Percentiles rank a stretch among this genome's conserved stretches.
These are phyloP conservation scores for Pseudochromis fuscus DNA, from an alignment of 2,797 vertebrate species.

Conservation along the genomic window DNA sequence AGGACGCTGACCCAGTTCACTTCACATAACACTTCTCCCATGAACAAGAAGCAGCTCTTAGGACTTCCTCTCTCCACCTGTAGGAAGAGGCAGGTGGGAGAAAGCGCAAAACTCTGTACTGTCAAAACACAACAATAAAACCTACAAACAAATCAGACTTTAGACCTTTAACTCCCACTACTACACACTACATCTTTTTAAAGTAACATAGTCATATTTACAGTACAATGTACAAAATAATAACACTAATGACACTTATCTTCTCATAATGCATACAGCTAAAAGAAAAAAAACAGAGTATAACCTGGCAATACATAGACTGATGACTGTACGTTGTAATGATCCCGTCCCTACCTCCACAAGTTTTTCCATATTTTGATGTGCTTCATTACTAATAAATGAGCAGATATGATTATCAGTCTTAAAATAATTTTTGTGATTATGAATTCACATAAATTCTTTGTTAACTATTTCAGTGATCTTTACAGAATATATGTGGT, in stretches of 20 bases:
- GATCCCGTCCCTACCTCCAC: no score
- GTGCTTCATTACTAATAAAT: background rate
- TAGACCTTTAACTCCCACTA: background rate
- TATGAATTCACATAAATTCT: background rate
- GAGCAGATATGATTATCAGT: background rate
- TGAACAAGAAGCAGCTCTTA: constrained; percentile 96
- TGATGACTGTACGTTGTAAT: no score
- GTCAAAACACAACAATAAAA: background rate
- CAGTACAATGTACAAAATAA: no score
- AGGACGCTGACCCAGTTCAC: constrained; percentile 97
- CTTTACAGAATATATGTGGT: background rate
- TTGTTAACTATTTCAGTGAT: background rate
- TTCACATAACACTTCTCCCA: constrained; percentile 93
- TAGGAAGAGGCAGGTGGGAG: constrained; percentile 1
- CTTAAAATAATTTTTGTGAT: background rate
- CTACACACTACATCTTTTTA: no score
- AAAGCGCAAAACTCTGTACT: background rate
- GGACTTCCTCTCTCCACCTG: constrained; percentile 98
- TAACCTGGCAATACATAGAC: no score
- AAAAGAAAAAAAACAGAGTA: no score
- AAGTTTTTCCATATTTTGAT: background rate
- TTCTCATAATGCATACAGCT: background rate
- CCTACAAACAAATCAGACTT: background rate
- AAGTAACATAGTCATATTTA: background rate
- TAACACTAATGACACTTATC: background rate